Base-by-base conservation (phyloP, 2,797 vertebrate genomes). In the Coregonus ussuriensis region DNA sequence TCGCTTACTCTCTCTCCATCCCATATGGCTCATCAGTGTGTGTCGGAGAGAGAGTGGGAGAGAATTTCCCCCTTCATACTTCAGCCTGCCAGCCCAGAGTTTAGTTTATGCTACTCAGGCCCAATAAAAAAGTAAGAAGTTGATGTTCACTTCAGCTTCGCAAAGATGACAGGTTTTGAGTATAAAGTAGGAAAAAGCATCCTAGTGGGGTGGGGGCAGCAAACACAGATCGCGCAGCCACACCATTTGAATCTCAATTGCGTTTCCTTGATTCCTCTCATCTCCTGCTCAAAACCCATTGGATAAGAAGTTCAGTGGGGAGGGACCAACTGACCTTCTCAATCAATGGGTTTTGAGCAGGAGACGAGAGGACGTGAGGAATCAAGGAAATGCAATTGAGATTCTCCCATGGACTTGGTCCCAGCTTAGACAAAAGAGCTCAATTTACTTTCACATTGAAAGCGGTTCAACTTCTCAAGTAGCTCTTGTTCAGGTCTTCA, bases 401-500 rank as follows among this genome's bases (percentile, higher is more conserved):
- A 11, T 47, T 47, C 41, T 47, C 41, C 2, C 41, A 47, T 47
- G 41, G 9, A 47, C 41, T 47, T 47, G 41, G 41, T 33, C 41
- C 9, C 41, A 47, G 41, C 9, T 47, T 1, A 6, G 53, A 4
- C 1, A 9, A 25, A 25, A 52, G 0, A 56, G 16, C 18, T 56
- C 3, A 56, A 72, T 85, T 79, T 78, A 75, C 71, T 76, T 84
- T 88, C 21, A 65, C 21, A 29, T 65, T 65, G 62, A 65, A 65
- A 83, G 16, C 1, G 15, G 53, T 16, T 2, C 15, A n/a, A 83
- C 70, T 79, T 87, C 80, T 79, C 72, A 84, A 91, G 84, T 86
- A 86, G 85, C 21, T 41, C 21, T 82, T 85, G 84, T 85, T 87
- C 88, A 91, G 91, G 87, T 86, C 83, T 82, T 87, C 79, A 82